These are phyloP conservation scores for Hemiscyllium ocellatum DNA, from an alignment of 2,113 vertebrate species.

Conservation along the genomic window DNA sequence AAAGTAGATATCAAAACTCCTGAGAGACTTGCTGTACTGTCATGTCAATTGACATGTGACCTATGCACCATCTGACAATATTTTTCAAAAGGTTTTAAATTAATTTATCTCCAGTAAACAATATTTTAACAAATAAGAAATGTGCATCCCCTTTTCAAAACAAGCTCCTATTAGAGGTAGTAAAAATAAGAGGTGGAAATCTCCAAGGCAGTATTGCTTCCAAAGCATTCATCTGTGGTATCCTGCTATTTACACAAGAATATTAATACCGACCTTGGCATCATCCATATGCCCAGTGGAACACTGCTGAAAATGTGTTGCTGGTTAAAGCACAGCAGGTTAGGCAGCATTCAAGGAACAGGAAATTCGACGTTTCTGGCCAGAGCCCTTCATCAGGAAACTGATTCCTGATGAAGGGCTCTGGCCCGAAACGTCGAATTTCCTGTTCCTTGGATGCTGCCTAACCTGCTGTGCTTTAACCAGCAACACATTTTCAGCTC, in stretches of 20 bases:
- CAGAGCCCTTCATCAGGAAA: no score
- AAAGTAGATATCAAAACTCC: no score
- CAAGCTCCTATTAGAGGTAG: not conserved
- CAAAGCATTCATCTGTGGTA: not conserved
- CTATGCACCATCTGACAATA: not conserved
- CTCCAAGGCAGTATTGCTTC: not conserved
- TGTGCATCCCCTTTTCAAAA: not conserved
- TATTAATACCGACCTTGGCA: not conserved
- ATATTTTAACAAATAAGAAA: not conserved
- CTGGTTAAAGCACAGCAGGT: no score
- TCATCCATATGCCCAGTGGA: not conserved
- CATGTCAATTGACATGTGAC: not conserved
- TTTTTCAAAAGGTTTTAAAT: not conserved
- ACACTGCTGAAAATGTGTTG: no score
- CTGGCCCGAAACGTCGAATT: no score
- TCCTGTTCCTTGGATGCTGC: no score
- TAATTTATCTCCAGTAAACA: not conserved
- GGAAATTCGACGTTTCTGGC: no score
- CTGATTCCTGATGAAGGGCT: no score
- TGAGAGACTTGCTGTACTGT: no score
- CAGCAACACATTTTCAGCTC: no score
- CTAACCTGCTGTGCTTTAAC: no score
- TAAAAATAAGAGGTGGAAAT: not conserved
- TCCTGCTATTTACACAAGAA: not conserved
- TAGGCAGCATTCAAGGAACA: no score